Evolutionary conservation across 2,113 vertebrate genomes (phyloP).

Genomic region (Tauraco erythrolophus): DNA sequence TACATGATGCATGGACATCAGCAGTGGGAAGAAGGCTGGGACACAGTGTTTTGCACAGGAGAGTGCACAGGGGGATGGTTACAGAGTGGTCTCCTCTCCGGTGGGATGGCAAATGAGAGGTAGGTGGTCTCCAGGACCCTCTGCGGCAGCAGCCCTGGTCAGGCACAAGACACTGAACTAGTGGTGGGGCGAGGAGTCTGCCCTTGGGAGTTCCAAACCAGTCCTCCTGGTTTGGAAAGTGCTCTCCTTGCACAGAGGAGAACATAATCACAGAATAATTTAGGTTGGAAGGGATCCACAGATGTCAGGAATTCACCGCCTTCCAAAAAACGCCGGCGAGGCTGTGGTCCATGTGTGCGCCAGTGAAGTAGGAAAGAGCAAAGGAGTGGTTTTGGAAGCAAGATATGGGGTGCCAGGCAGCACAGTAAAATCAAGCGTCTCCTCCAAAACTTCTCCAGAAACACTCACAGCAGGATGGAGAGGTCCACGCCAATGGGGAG

Average conservation of each 20-base stretch:
- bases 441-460: background rate
- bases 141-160: background rate
- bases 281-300: background rate
- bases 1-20: accelerated
- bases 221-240: background rate
- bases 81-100: background rate
- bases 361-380: background rate
- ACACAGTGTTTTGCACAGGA: accelerated
- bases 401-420: background rate
- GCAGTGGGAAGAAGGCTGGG: accelerated
- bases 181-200: accelerated
- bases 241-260: background rate
- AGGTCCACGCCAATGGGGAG: background rate
- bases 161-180: background rate
- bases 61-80: background rate
- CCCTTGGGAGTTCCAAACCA: accelerated
- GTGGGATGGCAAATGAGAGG: background rate
- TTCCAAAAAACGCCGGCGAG: background rate
- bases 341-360: background rate
- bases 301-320: background rate
- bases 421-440: background rate
- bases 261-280: background rate
- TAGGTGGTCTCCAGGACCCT: background rate
- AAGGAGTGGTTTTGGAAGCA: background rate
- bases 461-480: background rate